A percentile compares a stretch with the other conserved stretches of the same genome.
These are phyloP conservation scores for Megalurothrips usitatus DNA, from an alignment of 2,888 invertebrate species.

Conservation along the genomic window DNA sequence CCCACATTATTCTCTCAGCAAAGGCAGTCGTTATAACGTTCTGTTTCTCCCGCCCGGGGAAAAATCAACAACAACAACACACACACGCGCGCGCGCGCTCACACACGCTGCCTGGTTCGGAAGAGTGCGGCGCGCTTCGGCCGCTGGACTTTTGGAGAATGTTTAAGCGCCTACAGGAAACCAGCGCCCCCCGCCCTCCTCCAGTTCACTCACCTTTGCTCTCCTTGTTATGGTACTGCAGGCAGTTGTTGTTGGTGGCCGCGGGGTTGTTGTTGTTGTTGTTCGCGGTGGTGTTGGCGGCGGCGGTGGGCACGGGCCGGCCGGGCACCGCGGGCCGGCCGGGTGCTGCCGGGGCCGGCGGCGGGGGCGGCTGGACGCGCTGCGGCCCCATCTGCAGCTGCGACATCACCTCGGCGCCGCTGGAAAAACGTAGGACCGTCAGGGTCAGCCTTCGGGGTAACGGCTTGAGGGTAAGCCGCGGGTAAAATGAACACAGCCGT, in stretches of 20 bases:
- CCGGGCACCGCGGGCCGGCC: slow-evolving; percentile 41
- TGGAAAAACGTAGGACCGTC: slow-evolving; percentile 34
- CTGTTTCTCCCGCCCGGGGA: not conserved
- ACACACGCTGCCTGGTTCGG: not conserved
- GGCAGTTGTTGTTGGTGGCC: slow-evolving; percentile 41
- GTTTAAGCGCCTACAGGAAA: no score
- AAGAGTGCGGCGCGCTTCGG: no score
- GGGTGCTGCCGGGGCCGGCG: slow-evolving; percentile 28
- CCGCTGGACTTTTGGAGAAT: no score
- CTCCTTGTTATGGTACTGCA: slow-evolving; percentile 14
- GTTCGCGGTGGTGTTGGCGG: not conserved
- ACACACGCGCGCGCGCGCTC: not conserved
- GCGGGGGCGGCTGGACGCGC: slow-evolving; percentile 33
- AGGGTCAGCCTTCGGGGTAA: no score
- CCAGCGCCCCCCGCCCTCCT: no score
- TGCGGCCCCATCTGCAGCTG: slow-evolving; percentile 42
- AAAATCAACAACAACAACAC: slow-evolving; percentile 8
- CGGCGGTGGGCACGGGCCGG: not conserved
- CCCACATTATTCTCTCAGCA: slow-evolving; percentile 20
- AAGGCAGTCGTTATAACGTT: slow-evolving; percentile 8
- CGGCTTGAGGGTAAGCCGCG: no score
- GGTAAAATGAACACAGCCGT: no score
- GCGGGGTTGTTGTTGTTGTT: not conserved
- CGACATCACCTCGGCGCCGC: slow-evolving; percentile 44
- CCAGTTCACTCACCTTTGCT: slow-evolving; percentile 43